Evolutionary conservation across 2,113 vertebrate species (phyloP), one percentile per base, ranked within the genome.

Genomic region (Charina bottae): DNA sequence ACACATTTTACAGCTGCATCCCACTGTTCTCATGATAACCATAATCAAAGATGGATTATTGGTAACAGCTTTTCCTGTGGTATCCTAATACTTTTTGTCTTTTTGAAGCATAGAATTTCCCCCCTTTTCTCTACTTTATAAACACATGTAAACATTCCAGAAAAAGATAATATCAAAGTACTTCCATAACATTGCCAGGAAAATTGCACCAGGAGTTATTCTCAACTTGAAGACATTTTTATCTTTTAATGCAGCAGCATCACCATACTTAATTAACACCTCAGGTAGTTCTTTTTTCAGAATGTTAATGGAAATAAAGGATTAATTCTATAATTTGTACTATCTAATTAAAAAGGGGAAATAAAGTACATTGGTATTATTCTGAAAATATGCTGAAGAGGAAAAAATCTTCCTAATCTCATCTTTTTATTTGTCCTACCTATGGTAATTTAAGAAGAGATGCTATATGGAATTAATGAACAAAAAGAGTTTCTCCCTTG

Each of bases 271-370:
- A 95, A 93, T 3, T 42, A 83, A 90, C 49, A 84, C 90, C 24
- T 49, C 5, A 53, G 93, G 91, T 95, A 91, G 17, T 93, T 95
- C 37, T 55, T 90, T 10, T 37, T 95, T 8, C 92, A 93, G 11
- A 54, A 15, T 93, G 83, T 90, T 90, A 93, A 93, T 91, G 13
- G 90, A 60, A 87, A 90, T 53, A 60, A 21, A 89, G 91, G 33
- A 58, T 89, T 68, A 85, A 0, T 89, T 4, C 23, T 92, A 42
- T 3, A 89, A 92, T 95, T 72, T 90, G 72, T 6, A 37, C 90
- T 84, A 26, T 90, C 49, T 90, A 85, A 28, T 92, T 90, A 54
- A 92, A 9, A 26, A 87, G 87, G 72, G 54, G 19, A 7, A 46
- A 90, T 62, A 49, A 91, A 53, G 15, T 78, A 13, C 13, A 94